A percentile compares a stretch with the other conserved stretches of the same genome.
phyloP scores from a whole-genome alignment of 2,888 invertebrate genomes.

The Drosophila birchii region DNA sequence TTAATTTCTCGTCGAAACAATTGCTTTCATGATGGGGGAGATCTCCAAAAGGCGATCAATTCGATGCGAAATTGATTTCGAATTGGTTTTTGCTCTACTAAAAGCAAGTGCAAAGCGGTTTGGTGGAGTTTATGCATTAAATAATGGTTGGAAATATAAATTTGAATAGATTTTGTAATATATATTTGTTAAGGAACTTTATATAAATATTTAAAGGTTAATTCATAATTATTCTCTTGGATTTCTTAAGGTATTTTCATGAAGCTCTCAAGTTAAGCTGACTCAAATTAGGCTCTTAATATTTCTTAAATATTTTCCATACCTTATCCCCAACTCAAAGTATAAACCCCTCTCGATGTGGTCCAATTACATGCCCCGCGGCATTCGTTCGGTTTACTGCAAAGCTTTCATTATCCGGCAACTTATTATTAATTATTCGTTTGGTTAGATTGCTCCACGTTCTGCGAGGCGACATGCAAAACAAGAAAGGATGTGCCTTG shows the following conservation, averaged over 20 bases:
- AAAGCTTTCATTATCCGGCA: constrained; percentile 49
- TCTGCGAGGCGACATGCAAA: constrained; percentile 43
- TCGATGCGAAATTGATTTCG: constrained; percentile 41
- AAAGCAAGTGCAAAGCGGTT: constrained; percentile 43
- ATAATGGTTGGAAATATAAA: neutral
- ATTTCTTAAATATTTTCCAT: neutral
- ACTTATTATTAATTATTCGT: constrained; percentile 50
- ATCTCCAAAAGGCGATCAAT: constrained; percentile 51
- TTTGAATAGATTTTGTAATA: neutral
- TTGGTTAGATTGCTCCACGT: constrained; percentile 42
- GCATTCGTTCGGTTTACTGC: constrained; percentile 42
- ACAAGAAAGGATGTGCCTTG: constrained; percentile 72
- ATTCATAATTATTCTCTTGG: neutral
- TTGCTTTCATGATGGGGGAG: constrained; percentile 60
- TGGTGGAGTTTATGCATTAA: constrained; percentile 31
- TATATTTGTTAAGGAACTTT: neutral
- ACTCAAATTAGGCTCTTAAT: too few species aligned
- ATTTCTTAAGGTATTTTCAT: neutral
- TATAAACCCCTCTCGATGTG: constrained; percentile 17
- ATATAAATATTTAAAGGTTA: too few species aligned
- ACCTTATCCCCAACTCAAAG: neutral
- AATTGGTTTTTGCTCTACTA: constrained; percentile 32
- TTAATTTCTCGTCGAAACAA: constrained; percentile 64
- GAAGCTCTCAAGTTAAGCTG: too few species aligned
- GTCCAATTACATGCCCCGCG: constrained; percentile 48